Percentiles rank a stretch among this genome's conserved stretches.
phyloP scores from a whole-genome alignment of 2,113 vertebrate genomes.

The Grantiella picta region DNA sequence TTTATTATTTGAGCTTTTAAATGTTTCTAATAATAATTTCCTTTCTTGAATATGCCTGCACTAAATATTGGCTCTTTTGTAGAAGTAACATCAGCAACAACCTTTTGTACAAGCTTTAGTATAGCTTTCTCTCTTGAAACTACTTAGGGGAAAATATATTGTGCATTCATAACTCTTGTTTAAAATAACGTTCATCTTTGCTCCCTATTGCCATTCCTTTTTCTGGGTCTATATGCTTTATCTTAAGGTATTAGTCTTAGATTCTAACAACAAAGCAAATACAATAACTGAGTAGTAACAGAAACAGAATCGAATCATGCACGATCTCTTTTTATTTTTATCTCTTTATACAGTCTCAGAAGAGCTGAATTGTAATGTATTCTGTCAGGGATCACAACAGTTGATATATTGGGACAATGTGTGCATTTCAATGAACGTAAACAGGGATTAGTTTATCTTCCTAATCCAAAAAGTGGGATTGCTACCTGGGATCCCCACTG shows the following conservation, averaged over 20 bases:
- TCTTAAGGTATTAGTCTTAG: background rate
- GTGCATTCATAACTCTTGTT: background rate
- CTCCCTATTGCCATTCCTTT: background rate
- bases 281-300: background rate
- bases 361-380: background rate
- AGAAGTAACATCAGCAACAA: background rate
- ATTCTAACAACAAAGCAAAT: background rate
- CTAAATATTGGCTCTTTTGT: background rate
- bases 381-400: background rate
- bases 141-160: background rate
- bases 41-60: background rate
- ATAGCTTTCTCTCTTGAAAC: background rate
- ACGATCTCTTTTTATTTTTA: background rate
- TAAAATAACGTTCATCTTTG: background rate
- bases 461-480: background rate
- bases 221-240: background rate
- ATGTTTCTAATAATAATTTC: background rate
- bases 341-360: background rate
- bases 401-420: background rate
- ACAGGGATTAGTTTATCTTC: background rate
- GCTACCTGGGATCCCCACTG: background rate
- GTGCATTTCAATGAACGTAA: background rate
- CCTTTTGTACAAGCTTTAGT: background rate
- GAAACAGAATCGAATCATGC: background rate
- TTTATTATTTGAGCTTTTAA: conserved; percentile 6